These are phyloP conservation scores for Cricetomys ansorgei DNA, from an alignment of 2,113 vertebrate genomes.

Conservation along the genomic window DNA sequence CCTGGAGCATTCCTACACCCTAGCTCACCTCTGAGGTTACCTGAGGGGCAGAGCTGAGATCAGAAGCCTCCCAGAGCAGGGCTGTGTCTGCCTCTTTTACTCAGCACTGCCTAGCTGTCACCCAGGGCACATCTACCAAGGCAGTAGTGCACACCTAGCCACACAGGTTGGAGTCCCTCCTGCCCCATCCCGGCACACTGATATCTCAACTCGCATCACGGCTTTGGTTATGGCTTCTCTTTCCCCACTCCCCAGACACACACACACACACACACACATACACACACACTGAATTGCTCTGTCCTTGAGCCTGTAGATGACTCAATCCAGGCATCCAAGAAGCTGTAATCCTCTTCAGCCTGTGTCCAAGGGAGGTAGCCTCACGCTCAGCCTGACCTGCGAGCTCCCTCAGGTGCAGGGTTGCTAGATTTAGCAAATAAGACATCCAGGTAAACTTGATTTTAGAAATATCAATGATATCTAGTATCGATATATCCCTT, in stretches of 20 bases:
- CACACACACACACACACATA: not conserved
- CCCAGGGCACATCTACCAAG: not conserved
- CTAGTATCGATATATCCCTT: conserved; percentile 22
- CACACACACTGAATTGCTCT: not conserved
- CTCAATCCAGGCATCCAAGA: not conserved
- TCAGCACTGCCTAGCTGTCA: not conserved
- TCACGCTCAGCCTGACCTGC: not conserved
- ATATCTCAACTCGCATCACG: not conserved
- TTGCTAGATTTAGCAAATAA: conserved; percentile 31
- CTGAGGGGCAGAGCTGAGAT: not conserved
- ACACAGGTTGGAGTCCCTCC: not conserved
- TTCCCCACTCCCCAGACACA: not conserved
- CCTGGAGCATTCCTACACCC: not conserved
- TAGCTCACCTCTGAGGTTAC: conserved; percentile 22
- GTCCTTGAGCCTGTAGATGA: conserved; percentile 25
- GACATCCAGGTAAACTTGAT: not conserved
- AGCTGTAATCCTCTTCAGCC: not conserved
- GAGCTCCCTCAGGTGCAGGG: not conserved
- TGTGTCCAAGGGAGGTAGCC: not conserved
- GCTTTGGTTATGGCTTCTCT: conserved; percentile 45
- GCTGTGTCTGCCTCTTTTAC: not conserved
- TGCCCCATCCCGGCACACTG: not conserved
- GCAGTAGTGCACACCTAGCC: not conserved
- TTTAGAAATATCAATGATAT: conserved; percentile 37
- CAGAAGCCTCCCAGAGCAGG: not conserved